A percentile compares a stretch with the other conserved stretches of the same genome.
These are phyloP conservation scores for Seriola dumerili DNA, from an alignment of 2,113 vertebrate genomes.

Conservation along the genomic window DNA sequence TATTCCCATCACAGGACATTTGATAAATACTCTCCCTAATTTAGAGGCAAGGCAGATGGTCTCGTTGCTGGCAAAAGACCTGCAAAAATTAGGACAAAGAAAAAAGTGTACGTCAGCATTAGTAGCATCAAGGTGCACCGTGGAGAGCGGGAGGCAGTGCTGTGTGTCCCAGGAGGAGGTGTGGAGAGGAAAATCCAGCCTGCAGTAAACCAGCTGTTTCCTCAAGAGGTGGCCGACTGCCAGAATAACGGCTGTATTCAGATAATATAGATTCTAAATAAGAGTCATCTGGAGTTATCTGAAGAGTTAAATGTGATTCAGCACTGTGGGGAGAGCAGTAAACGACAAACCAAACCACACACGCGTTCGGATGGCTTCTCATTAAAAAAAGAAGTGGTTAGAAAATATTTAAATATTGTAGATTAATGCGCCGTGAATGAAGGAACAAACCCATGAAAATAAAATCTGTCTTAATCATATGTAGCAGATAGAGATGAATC, in stretches of 20 bases:
- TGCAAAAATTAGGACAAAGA: slow-evolving; percentile 56
- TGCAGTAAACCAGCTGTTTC: slow-evolving; percentile 70
- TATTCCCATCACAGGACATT: slow-evolving; percentile 43
- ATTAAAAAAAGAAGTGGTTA: neutral
- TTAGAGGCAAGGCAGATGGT: slow-evolving; percentile 67
- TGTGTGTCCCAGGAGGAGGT: slow-evolving; percentile 45
- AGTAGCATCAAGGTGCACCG: slow-evolving; percentile 35
- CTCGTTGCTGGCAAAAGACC: slow-evolving; percentile 41
- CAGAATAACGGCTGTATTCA: slow-evolving; percentile 40
- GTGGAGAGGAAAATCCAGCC: slow-evolving; percentile 32
- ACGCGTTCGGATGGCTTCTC: too few relatives aligned
- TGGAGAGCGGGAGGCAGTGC: slow-evolving; percentile 38
- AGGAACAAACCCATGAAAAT: neutral
- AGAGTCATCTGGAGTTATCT: neutral
- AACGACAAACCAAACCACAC: neutral
- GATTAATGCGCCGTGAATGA: neutral
- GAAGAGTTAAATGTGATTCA: neutral
- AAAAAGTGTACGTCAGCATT: slow-evolving; percentile 53
- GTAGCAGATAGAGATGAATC: slow-evolving; percentile 24
- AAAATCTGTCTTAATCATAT: slow-evolving; percentile 12
- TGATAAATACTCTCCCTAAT: slow-evolving; percentile 58
- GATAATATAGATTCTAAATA: slow-evolving; percentile 21
- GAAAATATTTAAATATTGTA: neutral
- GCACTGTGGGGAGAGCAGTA: neutral
- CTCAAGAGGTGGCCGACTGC: slow-evolving; percentile 37